Conservation (phyloP, 2,797 vertebrate genomes). For the Enteromius paludinosus region DNA sequence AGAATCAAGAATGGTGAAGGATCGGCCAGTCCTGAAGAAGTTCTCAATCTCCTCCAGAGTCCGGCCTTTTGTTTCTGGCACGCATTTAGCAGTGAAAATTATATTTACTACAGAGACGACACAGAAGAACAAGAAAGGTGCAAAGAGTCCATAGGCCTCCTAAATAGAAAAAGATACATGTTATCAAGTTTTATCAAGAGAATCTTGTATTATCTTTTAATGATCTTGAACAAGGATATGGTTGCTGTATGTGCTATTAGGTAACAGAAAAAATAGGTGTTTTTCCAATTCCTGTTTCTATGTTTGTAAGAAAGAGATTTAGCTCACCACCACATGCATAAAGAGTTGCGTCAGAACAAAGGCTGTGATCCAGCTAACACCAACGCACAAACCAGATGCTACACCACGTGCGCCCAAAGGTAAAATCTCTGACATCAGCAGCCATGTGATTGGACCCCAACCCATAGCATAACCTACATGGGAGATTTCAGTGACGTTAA, state of each 20-base stretch:
- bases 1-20: conserved; percentile 68
- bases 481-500: not conserved
- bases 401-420: conserved; percentile 87
- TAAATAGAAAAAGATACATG: conserved; percentile 52
- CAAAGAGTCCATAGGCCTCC: conserved; percentile 81
- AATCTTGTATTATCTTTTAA: not conserved
- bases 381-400: conserved; percentile 90
- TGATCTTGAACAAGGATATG: not conserved
- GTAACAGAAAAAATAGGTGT: not conserved
- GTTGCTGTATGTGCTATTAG: not conserved
- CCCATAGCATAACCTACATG: conserved; percentile 91
- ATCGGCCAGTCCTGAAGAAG: conserved; percentile 84
- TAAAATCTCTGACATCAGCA: conserved; percentile 95
- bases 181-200: not conserved
- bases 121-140: conserved; percentile 87
- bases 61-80: conserved; percentile 91
- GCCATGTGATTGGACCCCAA: conserved; percentile 97
- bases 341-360: conserved; percentile 87
- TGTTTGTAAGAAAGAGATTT: conserved; percentile 1
- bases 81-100: conserved; percentile 85
- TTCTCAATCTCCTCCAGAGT: conserved; percentile 94
- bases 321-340: conserved; percentile 80
- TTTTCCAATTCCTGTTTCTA: not conserved
- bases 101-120: conserved; percentile 82
- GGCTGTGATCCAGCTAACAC: conserved; percentile 91